Evolutionary conservation across 2,888 invertebrate genomes (phyloP), one percentile per base, ranked within the genome.

Genomic region (Rhimphoctona megacephalus): DNA sequence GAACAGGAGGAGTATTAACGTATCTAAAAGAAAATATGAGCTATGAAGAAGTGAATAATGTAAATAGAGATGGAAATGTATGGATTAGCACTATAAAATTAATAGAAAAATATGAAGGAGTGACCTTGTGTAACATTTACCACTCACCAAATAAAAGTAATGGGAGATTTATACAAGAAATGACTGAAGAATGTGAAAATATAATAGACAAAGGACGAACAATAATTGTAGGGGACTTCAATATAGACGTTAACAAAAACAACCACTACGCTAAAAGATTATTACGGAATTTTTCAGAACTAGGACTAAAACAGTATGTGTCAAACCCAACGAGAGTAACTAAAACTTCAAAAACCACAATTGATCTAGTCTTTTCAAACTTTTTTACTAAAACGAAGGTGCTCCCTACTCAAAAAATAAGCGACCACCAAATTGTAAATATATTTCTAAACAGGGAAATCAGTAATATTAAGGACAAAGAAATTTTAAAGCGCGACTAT

Each of bases 351-450:
- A 33, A 61, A 54, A 83, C 79, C 0, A 64, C 39, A 64, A 83
- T 83, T 25, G 80, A 86, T 61, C 22, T 86, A 30, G 52, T 77
- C 30, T 85, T 85, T 57, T 73, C 69, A 19, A 86, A 83, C 77
- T 86, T 83, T 74, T 36, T 66, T 11, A 43, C 81, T 19, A 17
- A 39, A 39, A 78, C 78, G 7, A 43, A 81, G 0, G 83, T 86
- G 43, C 57, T 81, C 8, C 1, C 19, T 2, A 76, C 86, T 2
- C 86, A 83, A 43, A 83, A 76, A 46, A 86, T 83, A 39, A 78
- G 78, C 19, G 84, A 86, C 43, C 84, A 81, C 33, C 57, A 73
- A 3, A 84, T 84, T 19, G 33, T 84, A 11, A 43, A 30, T 54
- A 57, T 73, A 36, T 9, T 36, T 33, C 3, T 14, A 14, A 36